Conservation (phyloP, 2,113 vertebrate genomes). For the Oriolus oriolus region DNA sequence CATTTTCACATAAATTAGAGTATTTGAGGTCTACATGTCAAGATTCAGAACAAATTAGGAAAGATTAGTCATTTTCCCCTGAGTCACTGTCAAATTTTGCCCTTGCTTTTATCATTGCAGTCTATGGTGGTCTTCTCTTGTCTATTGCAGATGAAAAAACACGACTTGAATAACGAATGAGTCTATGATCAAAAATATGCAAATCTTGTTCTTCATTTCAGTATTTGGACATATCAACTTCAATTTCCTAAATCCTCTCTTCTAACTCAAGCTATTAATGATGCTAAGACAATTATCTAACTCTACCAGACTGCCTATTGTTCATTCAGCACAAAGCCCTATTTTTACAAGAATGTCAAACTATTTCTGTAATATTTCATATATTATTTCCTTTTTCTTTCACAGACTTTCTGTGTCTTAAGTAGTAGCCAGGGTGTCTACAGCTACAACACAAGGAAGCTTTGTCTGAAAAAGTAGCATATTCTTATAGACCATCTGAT, state of each 20-base stretch:
- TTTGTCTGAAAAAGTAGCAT: background rate
- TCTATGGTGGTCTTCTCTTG: background rate
- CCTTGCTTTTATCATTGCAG: slow-evolving; percentile 10
- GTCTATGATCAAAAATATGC: slow-evolving; percentile 21
- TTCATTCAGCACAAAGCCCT: background rate
- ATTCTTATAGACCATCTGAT: background rate
- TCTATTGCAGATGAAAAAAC: background rate
- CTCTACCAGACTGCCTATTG: background rate
- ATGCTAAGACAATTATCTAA: slow-evolving; percentile 38
- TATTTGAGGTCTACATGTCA: background rate
- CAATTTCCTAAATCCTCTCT: slow-evolving; percentile 39
- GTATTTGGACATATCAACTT: slow-evolving; percentile 30
- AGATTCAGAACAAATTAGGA: slow-evolving; percentile 13
- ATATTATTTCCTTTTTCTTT: background rate
- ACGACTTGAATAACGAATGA: background rate
- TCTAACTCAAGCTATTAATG: slow-evolving; percentile 12
- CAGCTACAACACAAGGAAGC: background rate
- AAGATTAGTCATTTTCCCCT: slow-evolving; percentile 27
- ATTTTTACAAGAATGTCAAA: background rate
- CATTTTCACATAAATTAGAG: background rate
- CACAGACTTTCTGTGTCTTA: background rate
- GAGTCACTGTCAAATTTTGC: background rate
- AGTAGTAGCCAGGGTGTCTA: background rate
- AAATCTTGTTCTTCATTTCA: slow-evolving; percentile 32
- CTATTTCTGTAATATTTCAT: slow-evolving; percentile 8